Percentiles rank a stretch among this genome's conserved stretches.
phyloP scores from a whole-genome alignment of 2,113 vertebrate genomes.

The Formicarius rufipectus region DNA sequence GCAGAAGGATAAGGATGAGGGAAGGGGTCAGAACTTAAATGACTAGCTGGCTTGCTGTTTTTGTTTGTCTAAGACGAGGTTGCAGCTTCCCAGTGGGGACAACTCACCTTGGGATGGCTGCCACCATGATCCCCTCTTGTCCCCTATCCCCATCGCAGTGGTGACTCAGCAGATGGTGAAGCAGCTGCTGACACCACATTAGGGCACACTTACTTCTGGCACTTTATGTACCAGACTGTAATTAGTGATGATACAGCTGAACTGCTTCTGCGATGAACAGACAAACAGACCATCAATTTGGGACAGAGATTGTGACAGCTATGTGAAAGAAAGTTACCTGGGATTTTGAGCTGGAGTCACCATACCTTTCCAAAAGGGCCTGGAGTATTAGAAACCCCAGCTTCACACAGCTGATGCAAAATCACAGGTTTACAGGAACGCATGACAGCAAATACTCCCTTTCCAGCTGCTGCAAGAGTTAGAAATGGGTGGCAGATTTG shows the following conservation, averaged over 20 bases:
- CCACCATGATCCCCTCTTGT: not conserved
- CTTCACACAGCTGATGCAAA: not conserved
- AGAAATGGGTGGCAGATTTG: not conserved
- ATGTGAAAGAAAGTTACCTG: not conserved
- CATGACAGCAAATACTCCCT: not conserved
- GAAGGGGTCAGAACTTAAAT: not conserved
- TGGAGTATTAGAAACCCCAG: not conserved
- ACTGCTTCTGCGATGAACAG: not conserved
- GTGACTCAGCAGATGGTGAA: slow-evolving; percentile 29
- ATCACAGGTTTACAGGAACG: not conserved
- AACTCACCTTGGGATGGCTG: not conserved
- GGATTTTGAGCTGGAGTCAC: not conserved
- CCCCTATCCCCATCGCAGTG: not conserved
- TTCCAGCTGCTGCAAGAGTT: not conserved
- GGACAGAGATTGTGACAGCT: not conserved
- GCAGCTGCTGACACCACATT: slow-evolving; percentile 18
- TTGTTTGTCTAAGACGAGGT: not conserved
- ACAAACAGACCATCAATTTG: not conserved
- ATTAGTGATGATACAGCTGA: not conserved
- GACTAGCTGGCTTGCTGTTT: not conserved
- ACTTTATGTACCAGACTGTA: not conserved
- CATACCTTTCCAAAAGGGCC: not conserved
- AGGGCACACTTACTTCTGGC: not conserved
- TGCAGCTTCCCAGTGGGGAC: not conserved
- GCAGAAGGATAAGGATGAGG: not conserved